phyloP scores from a whole-genome alignment of 2,113 vertebrate species.

The Catagonus wagneri region DNA sequence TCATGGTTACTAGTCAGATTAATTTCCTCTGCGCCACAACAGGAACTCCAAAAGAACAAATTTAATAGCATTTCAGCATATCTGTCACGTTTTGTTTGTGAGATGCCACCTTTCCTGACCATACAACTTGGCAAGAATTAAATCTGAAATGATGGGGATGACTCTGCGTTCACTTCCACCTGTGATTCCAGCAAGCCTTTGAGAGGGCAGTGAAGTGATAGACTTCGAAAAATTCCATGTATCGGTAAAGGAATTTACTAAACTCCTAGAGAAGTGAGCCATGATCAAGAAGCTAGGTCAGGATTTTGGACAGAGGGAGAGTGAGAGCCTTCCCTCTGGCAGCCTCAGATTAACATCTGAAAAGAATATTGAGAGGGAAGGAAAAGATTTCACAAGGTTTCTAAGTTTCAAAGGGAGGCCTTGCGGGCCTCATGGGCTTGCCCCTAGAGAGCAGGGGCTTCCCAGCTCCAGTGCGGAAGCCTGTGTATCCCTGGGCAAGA shows the following conservation, averaged over 20 bases:
- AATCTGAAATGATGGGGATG: not conserved
- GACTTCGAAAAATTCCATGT: not conserved
- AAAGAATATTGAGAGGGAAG: not conserved
- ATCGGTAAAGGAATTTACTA: not conserved
- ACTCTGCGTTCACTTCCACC: not conserved
- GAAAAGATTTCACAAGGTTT: not conserved
- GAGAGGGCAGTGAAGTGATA: not conserved
- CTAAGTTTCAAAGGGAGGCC: not conserved
- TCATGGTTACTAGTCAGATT: too few relatives aligned
- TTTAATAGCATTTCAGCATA: not conserved
- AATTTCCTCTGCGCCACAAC: too few relatives aligned
- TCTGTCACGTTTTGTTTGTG: not conserved
- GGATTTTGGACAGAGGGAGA: not conserved
- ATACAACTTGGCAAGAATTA: conserved; percentile 29
- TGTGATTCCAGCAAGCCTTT: not conserved
- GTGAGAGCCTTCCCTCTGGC: not conserved
- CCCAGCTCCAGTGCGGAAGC: not conserved
- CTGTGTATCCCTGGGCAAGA: not conserved
- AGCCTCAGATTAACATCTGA: not conserved
- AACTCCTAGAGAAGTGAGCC: not conserved
- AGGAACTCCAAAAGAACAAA: not conserved
- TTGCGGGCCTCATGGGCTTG: not conserved
- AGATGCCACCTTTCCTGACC: not conserved
- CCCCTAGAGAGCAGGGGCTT: not conserved
- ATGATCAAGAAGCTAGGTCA: not conserved